Evolutionary conservation across 2,797 vertebrate genomes (phyloP).

Genomic region (Crocodylus rhombifer): DNA sequence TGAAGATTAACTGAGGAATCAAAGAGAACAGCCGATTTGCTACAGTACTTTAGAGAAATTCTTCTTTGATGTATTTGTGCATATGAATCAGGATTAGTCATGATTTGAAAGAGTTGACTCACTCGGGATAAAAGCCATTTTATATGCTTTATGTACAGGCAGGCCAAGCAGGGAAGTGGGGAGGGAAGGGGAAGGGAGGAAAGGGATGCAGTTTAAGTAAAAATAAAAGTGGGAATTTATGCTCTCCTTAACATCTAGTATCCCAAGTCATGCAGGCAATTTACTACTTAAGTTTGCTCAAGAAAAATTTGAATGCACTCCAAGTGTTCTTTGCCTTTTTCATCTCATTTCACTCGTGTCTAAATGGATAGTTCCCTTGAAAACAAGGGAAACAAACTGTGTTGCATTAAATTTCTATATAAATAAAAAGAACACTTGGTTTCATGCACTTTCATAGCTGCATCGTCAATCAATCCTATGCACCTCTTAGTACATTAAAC

Average conservation of each 20-base stretch:
- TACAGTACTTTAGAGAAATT: not conserved
- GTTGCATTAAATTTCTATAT: not conserved
- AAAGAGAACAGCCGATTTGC: conserved; percentile 31
- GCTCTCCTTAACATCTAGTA: not conserved
- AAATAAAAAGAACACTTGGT: not conserved
- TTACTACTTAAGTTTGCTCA: not conserved
- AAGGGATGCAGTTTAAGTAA: not conserved
- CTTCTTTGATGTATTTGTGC: conserved; percentile 4
- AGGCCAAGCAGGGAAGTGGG: not conserved
- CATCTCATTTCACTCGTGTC: not conserved
- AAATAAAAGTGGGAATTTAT: not conserved
- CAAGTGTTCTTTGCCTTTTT: not conserved
- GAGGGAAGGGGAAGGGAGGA: not conserved
- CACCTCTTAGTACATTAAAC: not conserved
- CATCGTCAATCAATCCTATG: not conserved
- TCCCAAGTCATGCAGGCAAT: not conserved
- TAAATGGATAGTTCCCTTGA: not conserved
- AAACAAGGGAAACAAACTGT: not conserved
- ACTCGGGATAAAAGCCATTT: not conserved
- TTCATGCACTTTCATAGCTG: not conserved
- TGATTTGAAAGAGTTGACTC: not conserved
- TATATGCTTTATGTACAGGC: not conserved
- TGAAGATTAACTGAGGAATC: conserved; percentile 23
- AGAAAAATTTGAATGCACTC: not conserved
- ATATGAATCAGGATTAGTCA: not conserved